Evolutionary conservation across 1,140 invertebrate genomes (phyloP).

Genomic region (Oedothorax gibbosus): DNA sequence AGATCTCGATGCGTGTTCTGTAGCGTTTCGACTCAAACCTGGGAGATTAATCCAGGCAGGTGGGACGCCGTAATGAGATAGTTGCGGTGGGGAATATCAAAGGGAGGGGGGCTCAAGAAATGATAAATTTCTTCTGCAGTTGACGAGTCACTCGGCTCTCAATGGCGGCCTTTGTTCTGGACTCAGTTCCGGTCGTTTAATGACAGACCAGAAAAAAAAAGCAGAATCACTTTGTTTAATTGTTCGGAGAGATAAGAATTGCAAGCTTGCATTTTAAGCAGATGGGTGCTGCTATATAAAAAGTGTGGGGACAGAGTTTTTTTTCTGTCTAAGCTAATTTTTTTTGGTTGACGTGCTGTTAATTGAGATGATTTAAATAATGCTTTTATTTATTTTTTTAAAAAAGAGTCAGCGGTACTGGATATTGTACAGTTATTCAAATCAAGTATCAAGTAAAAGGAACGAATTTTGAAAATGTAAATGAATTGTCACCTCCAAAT

Average conservation of each 20-base stretch:
- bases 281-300: too few relatives aligned
- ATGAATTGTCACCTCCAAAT: too few relatives aligned
- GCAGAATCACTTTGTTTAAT: slow-evolving; percentile 12
- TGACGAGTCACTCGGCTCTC: slow-evolving; percentile 35
- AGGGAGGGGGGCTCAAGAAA: slow-evolving; percentile 3
- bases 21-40: background rate
- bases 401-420: too few relatives aligned
- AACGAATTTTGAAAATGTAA: too few relatives aligned
- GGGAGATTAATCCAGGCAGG: slow-evolving; percentile 46
- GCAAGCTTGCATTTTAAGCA: too few relatives aligned
- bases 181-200: slow-evolving; percentile 27
- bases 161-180: slow-evolving; percentile 13
- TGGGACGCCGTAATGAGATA: slow-evolving; percentile 36
- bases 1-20: slow-evolving; percentile 17
- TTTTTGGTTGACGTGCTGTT: too few relatives aligned
- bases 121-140: slow-evolving; percentile 20
- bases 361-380: too few relatives aligned
- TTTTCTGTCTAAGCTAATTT: too few relatives aligned
- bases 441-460: too few relatives aligned
- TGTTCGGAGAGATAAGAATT: background rate
- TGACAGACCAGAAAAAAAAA: slow-evolving; percentile 3
- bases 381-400: too few relatives aligned
- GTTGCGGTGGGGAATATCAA: slow-evolving; percentile 20
- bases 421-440: too few relatives aligned
- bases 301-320: too few relatives aligned